These are phyloP conservation scores for Leptoclinus maculatus DNA, from an alignment of 2,797 vertebrate species.

Conservation along the genomic window DNA sequence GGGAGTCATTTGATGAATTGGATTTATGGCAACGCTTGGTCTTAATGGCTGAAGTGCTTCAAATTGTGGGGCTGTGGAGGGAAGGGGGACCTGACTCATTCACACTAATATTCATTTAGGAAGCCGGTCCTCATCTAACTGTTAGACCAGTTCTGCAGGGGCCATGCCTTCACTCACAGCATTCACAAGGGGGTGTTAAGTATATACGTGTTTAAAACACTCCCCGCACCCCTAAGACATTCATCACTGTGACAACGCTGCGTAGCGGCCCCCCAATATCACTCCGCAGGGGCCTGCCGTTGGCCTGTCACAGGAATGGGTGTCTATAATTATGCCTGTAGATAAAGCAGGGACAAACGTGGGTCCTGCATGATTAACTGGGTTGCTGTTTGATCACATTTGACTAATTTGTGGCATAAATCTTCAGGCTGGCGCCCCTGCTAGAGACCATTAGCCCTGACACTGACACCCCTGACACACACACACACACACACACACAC, in stretches of 20 bases:
- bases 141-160: slow-evolving; percentile 59
- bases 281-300: slow-evolving; percentile 82
- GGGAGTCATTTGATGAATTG: slow-evolving; percentile 76
- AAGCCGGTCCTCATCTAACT: slow-evolving; percentile 54
- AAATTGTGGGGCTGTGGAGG: slow-evolving; percentile 54
- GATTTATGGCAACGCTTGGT: slow-evolving; percentile 67
- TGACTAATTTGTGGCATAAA: slow-evolving; percentile 93
- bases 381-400: slow-evolving; percentile 92
- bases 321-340: slow-evolving; percentile 89
- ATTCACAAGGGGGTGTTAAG: slow-evolving; percentile 79
- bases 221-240: slow-evolving; percentile 82
- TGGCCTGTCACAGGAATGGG: slow-evolving; percentile 85
- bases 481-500: slow-evolving; percentile 46
- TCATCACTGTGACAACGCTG: slow-evolving; percentile 84
- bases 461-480: slow-evolving; percentile 78
- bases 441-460: slow-evolving; percentile 81
- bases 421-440: slow-evolving; percentile 85
- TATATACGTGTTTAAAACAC: slow-evolving; percentile 84
- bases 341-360: slow-evolving; percentile 87
- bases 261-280: slow-evolving; percentile 80
- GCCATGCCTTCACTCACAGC: slow-evolving; percentile 61
- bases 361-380: slow-evolving; percentile 88
- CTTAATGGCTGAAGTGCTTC: slow-evolving; percentile 72
- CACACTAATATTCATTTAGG: slow-evolving; percentile 65
- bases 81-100: slow-evolving; percentile 47